Evolutionary conservation across 1,140 invertebrate species (phyloP).

Genomic region (Eumeta japonica): DNA sequence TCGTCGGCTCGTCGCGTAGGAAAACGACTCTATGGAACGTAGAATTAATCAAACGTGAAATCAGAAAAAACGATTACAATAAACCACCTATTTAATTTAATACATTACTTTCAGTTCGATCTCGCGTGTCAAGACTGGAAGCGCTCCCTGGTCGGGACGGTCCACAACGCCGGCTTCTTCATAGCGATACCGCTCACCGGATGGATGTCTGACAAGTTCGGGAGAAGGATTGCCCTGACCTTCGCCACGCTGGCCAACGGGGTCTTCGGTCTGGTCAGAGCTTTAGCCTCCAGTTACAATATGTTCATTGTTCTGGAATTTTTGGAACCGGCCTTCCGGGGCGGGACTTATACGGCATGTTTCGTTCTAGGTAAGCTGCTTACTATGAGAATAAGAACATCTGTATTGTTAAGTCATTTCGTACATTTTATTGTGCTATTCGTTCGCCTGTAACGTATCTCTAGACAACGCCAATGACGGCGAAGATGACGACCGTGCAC

Average conservation of each 20-base stretch:
- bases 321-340: constrained; percentile 61
- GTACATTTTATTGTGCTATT: no score
- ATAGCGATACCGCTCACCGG: constrained; percentile 68
- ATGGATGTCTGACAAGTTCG: constrained; percentile 64
- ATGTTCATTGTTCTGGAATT: constrained; percentile 69
- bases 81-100: no score
- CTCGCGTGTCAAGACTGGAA: constrained; percentile 64
- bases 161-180: constrained; percentile 71
- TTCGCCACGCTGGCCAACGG: constrained; percentile 59
- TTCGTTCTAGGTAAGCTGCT: constrained; percentile 60
- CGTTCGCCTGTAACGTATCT: no score
- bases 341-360: constrained; percentile 65
- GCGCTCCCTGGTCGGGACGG: constrained; percentile 67
- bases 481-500: no score
- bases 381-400: no score
- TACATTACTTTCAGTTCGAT: constrained; percentile 42
- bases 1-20: no score
- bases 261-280: constrained; percentile 63
- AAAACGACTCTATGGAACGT: no score
- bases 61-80: no score
- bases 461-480: no score
- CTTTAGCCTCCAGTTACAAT: constrained; percentile 65
- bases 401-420: no score
- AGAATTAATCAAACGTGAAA: no score
- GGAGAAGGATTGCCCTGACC: constrained; percentile 62